These are phyloP conservation scores for Nasonovia ribisnigri DNA, from an alignment of 2,888 invertebrate species.

Conservation along the genomic window DNA sequence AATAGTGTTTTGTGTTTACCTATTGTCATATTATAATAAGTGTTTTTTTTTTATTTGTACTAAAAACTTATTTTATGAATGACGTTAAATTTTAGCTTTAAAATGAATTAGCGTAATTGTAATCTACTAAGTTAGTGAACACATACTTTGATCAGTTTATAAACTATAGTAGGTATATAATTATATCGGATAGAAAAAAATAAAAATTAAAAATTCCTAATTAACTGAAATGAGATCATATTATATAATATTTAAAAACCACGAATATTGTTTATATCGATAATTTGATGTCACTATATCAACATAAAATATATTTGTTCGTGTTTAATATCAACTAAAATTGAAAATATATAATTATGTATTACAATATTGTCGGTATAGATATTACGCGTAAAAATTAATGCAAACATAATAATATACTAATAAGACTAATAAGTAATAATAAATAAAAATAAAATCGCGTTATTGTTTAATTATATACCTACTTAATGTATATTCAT, in stretches of 20 bases:
- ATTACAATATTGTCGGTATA: background rate
- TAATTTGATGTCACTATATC: background rate
- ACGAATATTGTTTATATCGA: background rate
- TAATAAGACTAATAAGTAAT: background rate
- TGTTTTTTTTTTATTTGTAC: too few relatives aligned
- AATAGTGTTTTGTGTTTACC: background rate
- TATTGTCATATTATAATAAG: background rate
- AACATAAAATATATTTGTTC: background rate
- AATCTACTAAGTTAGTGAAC: background rate
- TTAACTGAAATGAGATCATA: background rate
- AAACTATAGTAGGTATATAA: too few relatives aligned
- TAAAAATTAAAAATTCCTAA: background rate
- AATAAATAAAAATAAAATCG: background rate
- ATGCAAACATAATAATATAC: background rate
- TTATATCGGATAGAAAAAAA: background rate
- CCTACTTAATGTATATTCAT: background rate
- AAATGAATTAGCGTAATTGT: background rate
- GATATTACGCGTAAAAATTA: background rate
- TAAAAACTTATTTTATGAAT: too few relatives aligned
- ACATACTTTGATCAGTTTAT: too few relatives aligned
- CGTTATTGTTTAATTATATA: background rate
- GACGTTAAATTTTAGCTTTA: background rate
- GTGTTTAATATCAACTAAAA: background rate
- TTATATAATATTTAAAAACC: background rate
- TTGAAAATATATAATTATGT: background rate